These are phyloP conservation scores for Vireo altiloquus DNA, from an alignment of 2,113 vertebrate genomes.

Conservation along the genomic window DNA sequence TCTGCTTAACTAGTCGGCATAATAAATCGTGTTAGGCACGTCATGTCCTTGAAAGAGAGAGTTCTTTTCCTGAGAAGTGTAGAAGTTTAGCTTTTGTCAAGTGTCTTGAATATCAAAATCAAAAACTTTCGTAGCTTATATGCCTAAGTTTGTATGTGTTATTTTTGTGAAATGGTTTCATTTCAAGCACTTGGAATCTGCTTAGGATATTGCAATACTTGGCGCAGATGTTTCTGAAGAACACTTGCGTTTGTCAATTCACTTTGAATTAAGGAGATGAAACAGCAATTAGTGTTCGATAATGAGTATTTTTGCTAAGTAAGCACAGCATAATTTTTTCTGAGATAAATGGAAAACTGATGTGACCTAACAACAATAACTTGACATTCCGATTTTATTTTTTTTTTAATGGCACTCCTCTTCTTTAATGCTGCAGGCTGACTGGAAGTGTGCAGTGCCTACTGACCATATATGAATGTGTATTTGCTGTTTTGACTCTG, in stretches of 20 bases:
- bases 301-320: neutral
- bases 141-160: fast-evolving
- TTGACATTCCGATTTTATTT: neutral
- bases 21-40: neutral
- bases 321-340: neutral
- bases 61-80: neutral
- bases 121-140: neutral
- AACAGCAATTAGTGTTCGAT: neutral
- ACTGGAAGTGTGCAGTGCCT: neutral
- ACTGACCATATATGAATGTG: neutral
- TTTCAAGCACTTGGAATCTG: neutral
- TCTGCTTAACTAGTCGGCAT: neutral
- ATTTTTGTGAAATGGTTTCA: neutral
- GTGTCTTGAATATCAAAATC: neutral
- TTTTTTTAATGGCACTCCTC: neutral
- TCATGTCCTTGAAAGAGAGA: neutral
- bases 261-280: neutral
- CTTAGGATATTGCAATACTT: neutral
- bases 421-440: neutral
- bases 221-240: neutral
- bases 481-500: neutral
- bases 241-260: neutral
- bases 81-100: neutral
- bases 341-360: neutral
- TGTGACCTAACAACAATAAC: neutral